Evolutionary conservation across 2,113 vertebrate species (phyloP).

Genomic region (Vulpes vulpes): DNA sequence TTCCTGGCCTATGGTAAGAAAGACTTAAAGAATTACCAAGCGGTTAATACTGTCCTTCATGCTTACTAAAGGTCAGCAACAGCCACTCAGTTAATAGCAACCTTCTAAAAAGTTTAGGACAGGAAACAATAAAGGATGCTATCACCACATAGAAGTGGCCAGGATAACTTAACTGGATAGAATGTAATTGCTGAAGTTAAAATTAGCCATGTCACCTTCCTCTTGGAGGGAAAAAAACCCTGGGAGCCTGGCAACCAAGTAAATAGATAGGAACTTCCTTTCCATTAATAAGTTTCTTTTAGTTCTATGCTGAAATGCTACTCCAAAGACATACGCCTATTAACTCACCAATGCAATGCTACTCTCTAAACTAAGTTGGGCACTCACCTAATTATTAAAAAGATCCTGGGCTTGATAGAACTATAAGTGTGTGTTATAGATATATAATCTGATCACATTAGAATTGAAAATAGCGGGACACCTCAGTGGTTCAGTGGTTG

Average conservation of each 20-base stretch:
- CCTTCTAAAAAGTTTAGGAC: constrained; percentile 74
- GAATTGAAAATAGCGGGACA: not conserved
- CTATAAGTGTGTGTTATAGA: not conserved
- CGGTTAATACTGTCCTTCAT: not conserved
- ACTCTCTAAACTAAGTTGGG: not conserved
- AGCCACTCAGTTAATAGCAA: constrained; percentile 57
- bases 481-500: no score
- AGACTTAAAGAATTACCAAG: constrained; percentile 40
- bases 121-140: constrained; percentile 81
- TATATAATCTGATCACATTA: not conserved
- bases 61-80: constrained; percentile 62
- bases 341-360: not conserved
- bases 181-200: constrained; percentile 75
- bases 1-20: constrained; percentile 22
- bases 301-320: constrained; percentile 66
- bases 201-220: constrained; percentile 83
- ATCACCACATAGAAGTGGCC: constrained; percentile 51
- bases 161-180: constrained; percentile 66
- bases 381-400: not conserved
- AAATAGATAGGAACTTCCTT: constrained; percentile 81
- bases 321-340: constrained; percentile 17
- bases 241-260: constrained; percentile 83
- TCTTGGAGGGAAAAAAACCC: constrained; percentile 46
- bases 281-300: constrained; percentile 66
- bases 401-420: not conserved